Percentiles rank a stretch among this genome's conserved stretches.
Conservation (phyloP, 2,888 invertebrate genomes). For the Iphiclides podalirius region DNA sequence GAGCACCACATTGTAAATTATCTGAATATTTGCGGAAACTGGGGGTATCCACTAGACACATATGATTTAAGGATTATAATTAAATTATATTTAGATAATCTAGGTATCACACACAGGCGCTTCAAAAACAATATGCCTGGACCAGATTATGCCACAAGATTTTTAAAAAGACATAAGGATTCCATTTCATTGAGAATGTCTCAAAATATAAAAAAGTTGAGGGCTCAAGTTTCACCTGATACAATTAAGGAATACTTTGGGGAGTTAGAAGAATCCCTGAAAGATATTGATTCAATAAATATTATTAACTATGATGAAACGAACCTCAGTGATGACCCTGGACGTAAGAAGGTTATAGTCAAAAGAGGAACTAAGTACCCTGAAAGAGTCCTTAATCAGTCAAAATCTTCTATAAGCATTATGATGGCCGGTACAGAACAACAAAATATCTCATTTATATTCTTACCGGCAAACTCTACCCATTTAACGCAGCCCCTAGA, state of each 20-base stretch:
- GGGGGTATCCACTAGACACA: slow-evolving; percentile 7
- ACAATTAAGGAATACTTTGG: slow-evolving; percentile 22
- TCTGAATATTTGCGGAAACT: slow-evolving; percentile 6
- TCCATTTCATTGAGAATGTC: slow-evolving; percentile 20
- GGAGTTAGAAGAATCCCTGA: slow-evolving; percentile 16
- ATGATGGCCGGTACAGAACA: background rate
- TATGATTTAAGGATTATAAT: slow-evolving; percentile 16
- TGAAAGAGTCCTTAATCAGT: no score
- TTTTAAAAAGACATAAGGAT: slow-evolving; percentile 22
- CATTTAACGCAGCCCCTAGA: background rate
- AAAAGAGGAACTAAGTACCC: background rate
- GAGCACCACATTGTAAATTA: slow-evolving; percentile 13
- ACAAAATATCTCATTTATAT: background rate
- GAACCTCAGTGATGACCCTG: background rate
- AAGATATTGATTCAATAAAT: background rate
- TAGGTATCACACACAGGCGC: slow-evolving; percentile 11
- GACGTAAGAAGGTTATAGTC: background rate
- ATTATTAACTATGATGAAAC: slow-evolving; percentile 3
- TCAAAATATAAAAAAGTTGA: slow-evolving; percentile 25
- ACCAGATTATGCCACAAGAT: slow-evolving; percentile 20
- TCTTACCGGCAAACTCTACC: background rate
- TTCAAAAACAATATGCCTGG: slow-evolving; percentile 28
- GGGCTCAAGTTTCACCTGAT: slow-evolving; percentile 21
- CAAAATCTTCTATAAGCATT: background rate
- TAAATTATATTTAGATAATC: background rate